Evolutionary conservation across 1,140 invertebrate genomes (phyloP).

Genomic region (Samia ricini): DNA sequence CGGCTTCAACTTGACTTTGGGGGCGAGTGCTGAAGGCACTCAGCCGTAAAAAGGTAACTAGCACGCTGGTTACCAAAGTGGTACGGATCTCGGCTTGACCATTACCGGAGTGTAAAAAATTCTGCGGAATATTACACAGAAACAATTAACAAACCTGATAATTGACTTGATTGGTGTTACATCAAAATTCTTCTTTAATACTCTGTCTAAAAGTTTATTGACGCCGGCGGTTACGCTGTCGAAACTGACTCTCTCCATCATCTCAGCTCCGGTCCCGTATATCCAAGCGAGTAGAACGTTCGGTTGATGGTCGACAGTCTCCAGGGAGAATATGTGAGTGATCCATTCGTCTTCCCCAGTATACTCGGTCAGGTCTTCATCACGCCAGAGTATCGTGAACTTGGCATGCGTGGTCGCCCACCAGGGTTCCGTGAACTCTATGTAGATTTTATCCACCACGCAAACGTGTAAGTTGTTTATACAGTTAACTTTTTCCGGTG

Average conservation of each 20-base stretch:
- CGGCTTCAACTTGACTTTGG: too few species aligned
- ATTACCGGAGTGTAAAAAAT: too few species aligned
- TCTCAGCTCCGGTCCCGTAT: slow-evolving; percentile 76
- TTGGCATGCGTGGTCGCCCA: slow-evolving; percentile 76
- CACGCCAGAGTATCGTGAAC: slow-evolving; percentile 79
- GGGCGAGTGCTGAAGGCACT: too few species aligned
- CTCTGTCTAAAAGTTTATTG: slow-evolving; percentile 58
- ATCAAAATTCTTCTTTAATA: slow-evolving; percentile 52
- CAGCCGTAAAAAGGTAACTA: too few species aligned
- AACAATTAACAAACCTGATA: slow-evolving; percentile 36
- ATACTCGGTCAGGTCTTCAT: slow-evolving; percentile 74
- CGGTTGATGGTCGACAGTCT: slow-evolving; percentile 81
- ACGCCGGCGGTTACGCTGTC: slow-evolving; percentile 70
- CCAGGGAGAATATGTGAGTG: slow-evolving; percentile 83
- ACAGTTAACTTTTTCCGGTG: slow-evolving; percentile 78
- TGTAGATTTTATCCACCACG: slow-evolving; percentile 87
- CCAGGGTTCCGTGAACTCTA: slow-evolving; percentile 82
- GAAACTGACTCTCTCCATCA: slow-evolving; percentile 78
- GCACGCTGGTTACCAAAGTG: too few species aligned
- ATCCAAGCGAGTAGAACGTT: slow-evolving; percentile 83
- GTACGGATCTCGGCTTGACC: too few species aligned
- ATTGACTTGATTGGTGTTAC: slow-evolving; percentile 47
- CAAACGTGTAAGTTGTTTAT: slow-evolving; percentile 85
- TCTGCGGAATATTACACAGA: too few species aligned
- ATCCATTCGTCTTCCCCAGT: slow-evolving; percentile 67